Conservation (phyloP, 2,797 vertebrate genomes). For the Sparus aurata region DNA sequence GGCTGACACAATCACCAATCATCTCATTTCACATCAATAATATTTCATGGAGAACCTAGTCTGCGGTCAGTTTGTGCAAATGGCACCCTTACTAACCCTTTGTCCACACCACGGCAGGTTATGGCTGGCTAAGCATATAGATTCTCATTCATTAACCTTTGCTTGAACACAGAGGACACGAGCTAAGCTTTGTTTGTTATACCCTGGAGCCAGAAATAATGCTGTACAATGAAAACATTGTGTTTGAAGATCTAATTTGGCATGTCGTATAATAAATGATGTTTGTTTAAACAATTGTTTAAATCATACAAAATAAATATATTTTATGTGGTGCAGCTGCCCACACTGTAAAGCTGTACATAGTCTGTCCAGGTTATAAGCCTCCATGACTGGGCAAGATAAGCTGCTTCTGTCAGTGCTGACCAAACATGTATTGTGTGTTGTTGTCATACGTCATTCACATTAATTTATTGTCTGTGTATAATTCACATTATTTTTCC, state of each 20-base stretch:
- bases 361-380: constrained; percentile 1
- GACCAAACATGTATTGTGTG: constrained; percentile 52
- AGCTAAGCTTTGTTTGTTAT: constrained; percentile 5
- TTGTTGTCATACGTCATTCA: constrained; percentile 43
- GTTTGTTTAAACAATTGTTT: neutral
- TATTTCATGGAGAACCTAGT: neutral
- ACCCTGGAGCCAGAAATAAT: neutral
- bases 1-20: neutral
- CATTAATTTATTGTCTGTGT: constrained; percentile 66
- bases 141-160: constrained; percentile 26
- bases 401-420: constrained; percentile 46
- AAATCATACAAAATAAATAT: neutral
- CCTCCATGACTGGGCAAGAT: constrained; percentile 11
- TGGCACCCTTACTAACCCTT: neutral
- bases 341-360: neutral
- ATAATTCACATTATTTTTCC: constrained; percentile 31
- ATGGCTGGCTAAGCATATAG: neutral
- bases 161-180: constrained; percentile 2
- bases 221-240: constrained; percentile 7
- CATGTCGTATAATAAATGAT: neutral
- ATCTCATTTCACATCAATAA: constrained; percentile 20
- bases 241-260: constrained; percentile 6
- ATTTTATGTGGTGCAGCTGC: neutral
- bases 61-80: constrained; percentile 13
- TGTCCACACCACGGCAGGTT: neutral